Conservation (phyloP, 2,797 vertebrate genomes). For the Molossus alvarezi region DNA sequence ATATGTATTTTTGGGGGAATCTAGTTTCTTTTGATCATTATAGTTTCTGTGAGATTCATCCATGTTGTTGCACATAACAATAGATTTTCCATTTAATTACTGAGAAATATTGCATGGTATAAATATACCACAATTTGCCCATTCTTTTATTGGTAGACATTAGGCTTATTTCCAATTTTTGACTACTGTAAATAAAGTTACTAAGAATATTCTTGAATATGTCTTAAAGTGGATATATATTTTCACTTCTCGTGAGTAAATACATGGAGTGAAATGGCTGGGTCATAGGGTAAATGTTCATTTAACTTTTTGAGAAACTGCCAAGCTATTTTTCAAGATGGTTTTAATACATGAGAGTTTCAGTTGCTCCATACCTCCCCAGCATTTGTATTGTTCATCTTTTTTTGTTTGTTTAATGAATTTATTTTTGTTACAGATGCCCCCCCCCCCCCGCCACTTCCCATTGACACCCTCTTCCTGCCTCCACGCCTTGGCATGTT, state of each 20-base stretch:
- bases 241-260: slow-evolving; percentile 60
- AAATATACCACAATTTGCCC: background rate
- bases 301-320: slow-evolving; percentile 56
- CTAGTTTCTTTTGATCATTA: background rate
- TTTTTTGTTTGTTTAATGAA: background rate
- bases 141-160: background rate
- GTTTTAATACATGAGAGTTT: slow-evolving; percentile 4
- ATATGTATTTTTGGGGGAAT: background rate
- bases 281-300: background rate
- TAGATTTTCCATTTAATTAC: slow-evolving; percentile 37
- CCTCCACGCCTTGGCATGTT: too few relatives aligned
- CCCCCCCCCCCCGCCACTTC: too few relatives aligned
- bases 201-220: background rate
- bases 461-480: too few relatives aligned
- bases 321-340: background rate
- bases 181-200: background rate
- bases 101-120: background rate
- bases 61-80: background rate
- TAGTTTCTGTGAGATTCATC: background rate
- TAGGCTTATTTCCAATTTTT: slow-evolving; percentile 45
- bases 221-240: background rate
- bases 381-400: slow-evolving; percentile 36
- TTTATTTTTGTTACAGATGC: too few relatives aligned
- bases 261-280: slow-evolving; percentile 23
- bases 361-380: background rate